Evolutionary conservation across 2,888 invertebrate genomes (phyloP).

Genomic region (Tetanocera ferruginea): DNA sequence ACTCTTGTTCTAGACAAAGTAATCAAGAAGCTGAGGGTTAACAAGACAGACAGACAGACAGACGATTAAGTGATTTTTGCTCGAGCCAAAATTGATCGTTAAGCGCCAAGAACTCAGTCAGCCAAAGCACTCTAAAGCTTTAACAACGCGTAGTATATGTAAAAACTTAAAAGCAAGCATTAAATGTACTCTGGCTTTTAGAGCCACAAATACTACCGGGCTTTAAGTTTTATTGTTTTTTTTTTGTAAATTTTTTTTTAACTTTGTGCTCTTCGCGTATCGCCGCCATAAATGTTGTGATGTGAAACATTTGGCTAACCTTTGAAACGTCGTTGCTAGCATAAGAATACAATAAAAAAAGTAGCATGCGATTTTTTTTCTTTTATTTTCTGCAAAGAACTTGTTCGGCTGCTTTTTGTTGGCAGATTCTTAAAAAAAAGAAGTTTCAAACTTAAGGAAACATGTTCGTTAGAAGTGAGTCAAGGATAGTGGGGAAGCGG

Average conservation of each 20-base stretch:
- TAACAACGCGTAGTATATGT: neutral
- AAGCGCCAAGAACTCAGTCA: neutral
- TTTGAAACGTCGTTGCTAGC: constrained; percentile 5
- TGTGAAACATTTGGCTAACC: constrained; percentile 18
- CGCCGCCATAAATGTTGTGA: neutral
- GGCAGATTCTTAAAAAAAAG: neutral
- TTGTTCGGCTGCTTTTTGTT: constrained; percentile 18
- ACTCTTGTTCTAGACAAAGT: constrained; percentile 42
- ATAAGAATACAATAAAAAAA: constrained; percentile 8
- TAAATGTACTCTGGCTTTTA: constrained; percentile 4
- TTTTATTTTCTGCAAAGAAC: neutral
- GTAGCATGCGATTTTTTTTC: neutral
- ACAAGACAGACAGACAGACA: constrained; percentile 63
- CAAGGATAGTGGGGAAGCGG: neutral
- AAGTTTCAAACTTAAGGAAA: neutral
- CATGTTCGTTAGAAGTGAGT: neutral
- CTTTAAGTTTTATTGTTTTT: neutral
- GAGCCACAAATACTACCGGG: constrained; percentile 13
- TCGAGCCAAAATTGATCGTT: neutral
- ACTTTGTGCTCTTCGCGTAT: neutral
- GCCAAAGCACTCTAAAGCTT: neutral
- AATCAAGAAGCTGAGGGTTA: constrained; percentile 52
- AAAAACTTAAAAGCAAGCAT: neutral
- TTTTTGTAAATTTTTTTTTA: neutral
- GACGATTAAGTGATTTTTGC: constrained; percentile 64